These are phyloP conservation scores for Cydia fagiglandana DNA, from an alignment of 1,140 invertebrate species.

Conservation along the genomic window DNA sequence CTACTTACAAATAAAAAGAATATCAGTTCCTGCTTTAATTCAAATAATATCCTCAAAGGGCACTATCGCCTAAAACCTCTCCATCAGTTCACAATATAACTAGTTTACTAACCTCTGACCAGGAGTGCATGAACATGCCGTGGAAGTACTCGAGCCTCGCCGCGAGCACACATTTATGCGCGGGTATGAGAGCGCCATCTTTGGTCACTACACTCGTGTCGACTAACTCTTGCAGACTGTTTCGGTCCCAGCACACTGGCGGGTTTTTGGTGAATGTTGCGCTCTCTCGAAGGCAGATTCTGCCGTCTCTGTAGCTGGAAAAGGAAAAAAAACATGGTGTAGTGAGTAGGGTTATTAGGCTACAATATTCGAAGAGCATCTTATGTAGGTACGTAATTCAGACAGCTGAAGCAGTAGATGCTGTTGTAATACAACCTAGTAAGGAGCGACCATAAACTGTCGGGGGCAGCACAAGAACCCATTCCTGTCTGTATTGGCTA, in stretches of 20 bases:
- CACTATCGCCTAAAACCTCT: background rate
- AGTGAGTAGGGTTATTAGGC: background rate
- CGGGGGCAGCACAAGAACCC: too few species aligned
- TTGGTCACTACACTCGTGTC: conserved; percentile 82
- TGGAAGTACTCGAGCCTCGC: conserved; percentile 88
- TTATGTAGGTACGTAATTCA: background rate
- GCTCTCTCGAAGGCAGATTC: conserved; percentile 59
- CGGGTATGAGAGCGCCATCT: conserved; percentile 81
- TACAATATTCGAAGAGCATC: background rate
- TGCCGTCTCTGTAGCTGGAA: conserved; percentile 64
- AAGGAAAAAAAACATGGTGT: background rate
- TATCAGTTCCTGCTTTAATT: too few species aligned
- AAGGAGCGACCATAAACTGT: too few species aligned
- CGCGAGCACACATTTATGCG: conserved; percentile 87
- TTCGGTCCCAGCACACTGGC: conserved; percentile 54
- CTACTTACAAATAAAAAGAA: too few species aligned
- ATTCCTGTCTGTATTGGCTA: too few species aligned
- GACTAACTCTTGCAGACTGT: conserved; percentile 77
- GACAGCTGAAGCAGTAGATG: too few species aligned
- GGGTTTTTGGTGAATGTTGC: conserved; percentile 48
- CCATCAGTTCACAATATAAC: background rate
- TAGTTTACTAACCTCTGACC: conserved; percentile 81
- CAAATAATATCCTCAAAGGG: too few species aligned
- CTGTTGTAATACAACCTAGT: too few species aligned
- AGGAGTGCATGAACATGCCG: conserved; percentile 85